These are phyloP conservation scores for Nymphicus hollandicus DNA, from an alignment of 2,113 vertebrate species.

Conservation along the genomic window DNA sequence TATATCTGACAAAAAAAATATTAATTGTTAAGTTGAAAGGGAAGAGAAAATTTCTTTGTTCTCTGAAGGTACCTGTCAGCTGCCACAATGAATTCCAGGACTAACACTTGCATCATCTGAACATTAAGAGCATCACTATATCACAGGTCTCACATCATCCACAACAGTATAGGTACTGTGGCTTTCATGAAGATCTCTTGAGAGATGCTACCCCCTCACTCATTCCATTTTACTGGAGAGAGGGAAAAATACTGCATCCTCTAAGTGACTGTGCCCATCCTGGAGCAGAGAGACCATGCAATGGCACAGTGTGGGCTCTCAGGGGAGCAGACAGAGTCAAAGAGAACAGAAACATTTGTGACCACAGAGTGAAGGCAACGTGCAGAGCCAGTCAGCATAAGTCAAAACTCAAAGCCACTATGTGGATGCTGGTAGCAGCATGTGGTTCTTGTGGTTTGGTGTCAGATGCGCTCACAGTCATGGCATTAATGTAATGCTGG, in stretches of 20 bases:
- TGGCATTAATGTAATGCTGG: not conserved
- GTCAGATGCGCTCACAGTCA: not conserved
- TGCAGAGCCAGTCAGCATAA: not conserved
- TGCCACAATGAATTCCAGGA: not conserved
- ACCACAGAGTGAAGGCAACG: fast-evolving
- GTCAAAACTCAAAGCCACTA: not conserved
- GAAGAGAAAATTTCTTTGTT: not conserved
- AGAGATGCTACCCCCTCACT: not conserved
- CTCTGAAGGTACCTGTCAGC: not conserved
- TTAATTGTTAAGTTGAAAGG: not conserved
- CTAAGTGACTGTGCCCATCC: not conserved
- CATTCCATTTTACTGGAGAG: not conserved
- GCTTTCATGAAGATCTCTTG: not conserved
- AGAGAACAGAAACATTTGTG: not conserved
- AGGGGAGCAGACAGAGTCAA: not conserved
- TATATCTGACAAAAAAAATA: fast-evolving
- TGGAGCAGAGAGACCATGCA: not conserved
- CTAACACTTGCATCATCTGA: not conserved
- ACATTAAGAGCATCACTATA: not conserved
- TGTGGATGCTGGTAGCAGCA: not conserved
- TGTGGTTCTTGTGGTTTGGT: not conserved
- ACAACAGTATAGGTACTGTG: fast-evolving
- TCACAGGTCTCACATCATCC: too few relatives aligned
- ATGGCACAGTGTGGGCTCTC: not conserved
- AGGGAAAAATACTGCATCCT: not conserved